Conservation (phyloP, 2,113 vertebrate species). For the Caloenas nicobarica region DNA sequence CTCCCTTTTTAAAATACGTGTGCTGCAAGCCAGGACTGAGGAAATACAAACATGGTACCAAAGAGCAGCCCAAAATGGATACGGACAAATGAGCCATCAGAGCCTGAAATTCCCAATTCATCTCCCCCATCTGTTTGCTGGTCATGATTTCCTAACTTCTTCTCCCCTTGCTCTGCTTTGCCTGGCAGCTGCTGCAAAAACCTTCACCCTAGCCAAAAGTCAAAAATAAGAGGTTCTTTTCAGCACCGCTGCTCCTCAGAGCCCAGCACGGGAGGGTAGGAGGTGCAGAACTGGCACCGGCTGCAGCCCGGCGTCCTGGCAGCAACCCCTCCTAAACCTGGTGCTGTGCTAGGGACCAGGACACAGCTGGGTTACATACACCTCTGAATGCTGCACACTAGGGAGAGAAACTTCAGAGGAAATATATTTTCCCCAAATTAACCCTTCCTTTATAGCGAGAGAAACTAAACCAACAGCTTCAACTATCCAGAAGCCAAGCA, state of each 20-base stretch:
- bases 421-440: neutral
- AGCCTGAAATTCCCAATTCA: neutral
- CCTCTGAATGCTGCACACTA: neutral
- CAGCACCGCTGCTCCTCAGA: rapidly evolving
- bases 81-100: neutral
- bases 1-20: neutral
- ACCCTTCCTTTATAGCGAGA: neutral
- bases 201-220: neutral
- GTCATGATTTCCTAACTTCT: neutral
- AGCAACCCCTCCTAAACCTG: neutral
- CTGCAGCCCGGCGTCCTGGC: neutral
- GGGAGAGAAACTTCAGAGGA: neutral
- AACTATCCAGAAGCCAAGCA: neutral
- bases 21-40: neutral
- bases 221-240: neutral
- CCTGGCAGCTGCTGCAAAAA: neutral
- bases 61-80: neutral
- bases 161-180: neutral
- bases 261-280: neutral
- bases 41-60: neutral
- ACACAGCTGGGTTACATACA: neutral
- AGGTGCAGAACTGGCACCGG: neutral
- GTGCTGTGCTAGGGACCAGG: neutral
- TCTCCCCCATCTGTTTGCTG: neutral
- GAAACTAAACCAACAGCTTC: neutral